A percentile compares a stretch with the other conserved stretches of the same genome.
phyloP scores from a whole-genome alignment of 2,113 vertebrate genomes.

The Oophaga pumilio region DNA sequence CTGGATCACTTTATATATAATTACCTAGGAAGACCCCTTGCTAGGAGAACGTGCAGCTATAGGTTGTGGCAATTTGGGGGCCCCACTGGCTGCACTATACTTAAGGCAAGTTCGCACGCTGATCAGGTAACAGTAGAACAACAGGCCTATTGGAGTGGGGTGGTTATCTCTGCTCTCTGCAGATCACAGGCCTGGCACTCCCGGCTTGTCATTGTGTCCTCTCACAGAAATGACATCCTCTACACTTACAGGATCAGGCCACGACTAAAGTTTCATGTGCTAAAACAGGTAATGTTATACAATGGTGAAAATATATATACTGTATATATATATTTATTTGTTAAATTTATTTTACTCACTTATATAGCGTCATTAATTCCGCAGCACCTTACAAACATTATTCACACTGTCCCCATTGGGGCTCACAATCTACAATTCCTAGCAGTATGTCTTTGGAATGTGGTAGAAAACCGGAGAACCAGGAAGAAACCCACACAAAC shows the following conservation, averaged over 20 bases:
- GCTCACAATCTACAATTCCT: too few species aligned
- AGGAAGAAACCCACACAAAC: too few species aligned
- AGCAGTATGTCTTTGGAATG: too few species aligned
- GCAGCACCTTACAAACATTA: too few species aligned
- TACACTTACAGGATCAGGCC: conserved; percentile 73
- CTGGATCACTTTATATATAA: conserved; percentile 37
- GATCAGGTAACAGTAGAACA: conserved; percentile 88
- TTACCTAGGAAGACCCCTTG: conserved; percentile 37
- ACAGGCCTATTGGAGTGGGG: conserved; percentile 87
- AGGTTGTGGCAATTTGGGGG: conserved; percentile 57
- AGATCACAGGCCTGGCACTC: conserved; percentile 83
- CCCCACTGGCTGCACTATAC: conserved; percentile 79
- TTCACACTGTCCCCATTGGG: too few species aligned
- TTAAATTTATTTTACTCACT: too few species aligned
- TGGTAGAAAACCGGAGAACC: too few species aligned
- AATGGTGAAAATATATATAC: background rate
- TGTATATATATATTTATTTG: too few species aligned
- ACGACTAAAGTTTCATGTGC: conserved; percentile 83
- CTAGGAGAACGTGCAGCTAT: conserved; percentile 54
- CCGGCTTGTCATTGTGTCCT: conserved; percentile 70
- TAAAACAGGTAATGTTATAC: conserved; percentile 21
- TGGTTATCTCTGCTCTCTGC: conserved; percentile 85
- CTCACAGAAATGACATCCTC: conserved; percentile 80
- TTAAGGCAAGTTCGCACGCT: conserved; percentile 89
- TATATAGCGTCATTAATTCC: too few species aligned